Evolutionary conservation across 2,888 invertebrate genomes (phyloP).

Genomic region (Liposcelis brunnea): DNA sequence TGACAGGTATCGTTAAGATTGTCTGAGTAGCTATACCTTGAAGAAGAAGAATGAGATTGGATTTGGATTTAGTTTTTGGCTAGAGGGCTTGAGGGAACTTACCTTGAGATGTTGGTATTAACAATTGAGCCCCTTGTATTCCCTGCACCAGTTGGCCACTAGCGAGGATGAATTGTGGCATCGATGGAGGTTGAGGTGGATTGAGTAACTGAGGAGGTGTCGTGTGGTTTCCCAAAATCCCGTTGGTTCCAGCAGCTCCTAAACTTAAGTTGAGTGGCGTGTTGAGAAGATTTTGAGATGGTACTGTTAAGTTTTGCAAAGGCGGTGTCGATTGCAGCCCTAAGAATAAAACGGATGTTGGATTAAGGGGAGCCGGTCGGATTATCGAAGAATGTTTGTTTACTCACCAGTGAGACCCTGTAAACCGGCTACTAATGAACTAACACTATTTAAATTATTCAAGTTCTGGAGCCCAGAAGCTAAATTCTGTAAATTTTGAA

Average conservation of each 20-base stretch:
- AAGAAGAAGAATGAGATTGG: conserved; percentile 18
- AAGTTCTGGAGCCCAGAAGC: conserved; percentile 52
- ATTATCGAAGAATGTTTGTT: conserved; percentile 6
- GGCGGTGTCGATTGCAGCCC: conserved; percentile 24
- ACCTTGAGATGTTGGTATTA: conserved; percentile 94
- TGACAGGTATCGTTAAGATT: conserved; percentile 86
- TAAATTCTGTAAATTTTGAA: conserved; percentile 64
- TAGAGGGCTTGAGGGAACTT: too few species aligned
- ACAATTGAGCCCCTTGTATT: conserved; percentile 81
- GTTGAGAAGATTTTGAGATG: conserved; percentile 48
- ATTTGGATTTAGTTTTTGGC: too few species aligned
- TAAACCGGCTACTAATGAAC: conserved; percentile 40
- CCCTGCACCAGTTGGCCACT: conserved; percentile 84
- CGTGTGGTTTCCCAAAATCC: conserved; percentile 22
- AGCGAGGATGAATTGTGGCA: conserved; percentile 83
- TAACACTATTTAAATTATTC: conserved; percentile 39
- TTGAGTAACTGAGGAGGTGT: conserved; percentile 13
- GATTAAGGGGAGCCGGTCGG: conserved; percentile 12
- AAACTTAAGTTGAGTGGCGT: conserved; percentile 72
- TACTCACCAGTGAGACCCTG: conserved; percentile 32
- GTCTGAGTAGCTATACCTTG: conserved; percentile 88
- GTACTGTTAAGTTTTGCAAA: conserved; percentile 28
- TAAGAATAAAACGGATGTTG: too few species aligned
- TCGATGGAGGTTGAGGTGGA: conserved; percentile 42
- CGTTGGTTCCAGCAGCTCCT: conserved; percentile 33